Evolutionary conservation across 2,888 invertebrate genomes (phyloP), one percentile per base, ranked within the genome.

Genomic region (Melanchra persicariae): DNA sequence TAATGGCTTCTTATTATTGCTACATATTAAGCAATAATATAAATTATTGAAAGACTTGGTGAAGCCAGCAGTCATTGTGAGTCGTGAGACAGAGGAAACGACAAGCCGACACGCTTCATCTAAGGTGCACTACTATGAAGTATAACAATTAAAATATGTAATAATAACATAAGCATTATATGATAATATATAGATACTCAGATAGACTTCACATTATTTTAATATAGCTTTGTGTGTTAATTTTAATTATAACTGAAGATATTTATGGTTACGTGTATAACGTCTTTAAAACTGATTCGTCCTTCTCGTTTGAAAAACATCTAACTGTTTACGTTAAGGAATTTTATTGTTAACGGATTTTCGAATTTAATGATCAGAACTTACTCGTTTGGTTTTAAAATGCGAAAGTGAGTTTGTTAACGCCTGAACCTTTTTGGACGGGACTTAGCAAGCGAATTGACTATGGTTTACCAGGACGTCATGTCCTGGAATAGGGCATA

Each of bases 111-210:
- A 34, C 30, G 22, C 26, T 45, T 59, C 24, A 37, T 58, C 59
- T 59, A 67, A 64, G 58, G 51, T n/a, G 37, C 34, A 54, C 49
- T 49, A 51, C 68, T 65, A 63, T 64, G 58, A 64, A 59, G 70
- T 24, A 71, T 73, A 58, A 77, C 55, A 83, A 80, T 73, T 61
- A 63, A 58, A 45, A 60, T 73, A 54, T 77, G n/a, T 77, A 49
- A 52, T 77, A 49, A 52, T 61, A 62, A 49, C 54, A 61, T 26
- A 60, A 24, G 17, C 45, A 83, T 82, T 77, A 79, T 76, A 83
- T 83, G 82, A 74, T 82, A 76, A 82, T 83, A 59, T 64, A 51
- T 47, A 70, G 55, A 70, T 62, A 62, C 55, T 62, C 17, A 59
- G 22, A 66, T 15, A 59, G 22, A 66, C 26, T 10, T 9, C 45